Evolutionary conservation across 92 coral and sea anemone genomes (phyloP).

Genomic region (Pocillopora meandrina): DNA sequence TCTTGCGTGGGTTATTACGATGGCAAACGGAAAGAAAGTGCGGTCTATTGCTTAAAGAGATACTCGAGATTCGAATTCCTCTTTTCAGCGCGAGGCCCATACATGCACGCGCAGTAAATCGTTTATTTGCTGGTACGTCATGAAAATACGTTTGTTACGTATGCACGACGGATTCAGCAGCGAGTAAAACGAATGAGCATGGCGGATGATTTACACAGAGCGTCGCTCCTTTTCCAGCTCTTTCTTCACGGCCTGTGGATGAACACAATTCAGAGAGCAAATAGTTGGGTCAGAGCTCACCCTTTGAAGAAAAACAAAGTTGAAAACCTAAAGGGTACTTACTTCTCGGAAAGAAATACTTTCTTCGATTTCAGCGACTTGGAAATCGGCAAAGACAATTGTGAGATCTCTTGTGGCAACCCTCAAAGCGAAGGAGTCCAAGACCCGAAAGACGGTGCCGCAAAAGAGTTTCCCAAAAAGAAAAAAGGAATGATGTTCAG

Average conservation of each 20-base stretch:
- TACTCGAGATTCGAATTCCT: no score
- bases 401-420: not conserved
- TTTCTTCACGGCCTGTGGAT: not conserved
- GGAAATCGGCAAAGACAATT: not conserved
- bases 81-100: no score
- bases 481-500: not conserved
- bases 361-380: not conserved
- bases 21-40: no score
- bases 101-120: no score
- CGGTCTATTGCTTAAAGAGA: no score
- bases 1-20: no score
- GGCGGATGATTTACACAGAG: constrained; percentile 1
- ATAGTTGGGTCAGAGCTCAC: not conserved
- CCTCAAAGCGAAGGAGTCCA: not conserved
- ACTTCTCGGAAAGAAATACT: not conserved
- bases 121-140: not conserved
- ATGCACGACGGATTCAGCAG: not conserved
- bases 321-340: not conserved
- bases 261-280: not conserved
- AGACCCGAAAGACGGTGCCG: no score
- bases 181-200: not conserved
- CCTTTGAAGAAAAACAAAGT: not conserved
- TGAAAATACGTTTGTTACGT: no score
- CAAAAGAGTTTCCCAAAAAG: not conserved
- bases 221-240: not conserved